Percentiles rank a stretch among this genome's conserved stretches.
Evolutionary conservation across 2,888 invertebrate genomes (phyloP).

Genomic region (Elegia similella): DNA sequence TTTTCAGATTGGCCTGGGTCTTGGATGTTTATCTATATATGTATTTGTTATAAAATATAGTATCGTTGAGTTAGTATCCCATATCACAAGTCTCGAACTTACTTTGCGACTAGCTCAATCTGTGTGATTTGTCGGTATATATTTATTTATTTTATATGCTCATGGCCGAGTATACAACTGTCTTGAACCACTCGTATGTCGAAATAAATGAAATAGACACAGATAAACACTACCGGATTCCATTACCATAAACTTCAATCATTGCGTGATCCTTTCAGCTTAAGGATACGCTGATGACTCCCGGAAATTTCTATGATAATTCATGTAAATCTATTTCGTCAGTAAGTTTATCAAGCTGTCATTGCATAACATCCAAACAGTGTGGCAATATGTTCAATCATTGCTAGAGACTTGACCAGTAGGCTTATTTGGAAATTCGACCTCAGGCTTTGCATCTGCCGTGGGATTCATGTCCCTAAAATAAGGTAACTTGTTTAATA

Average conservation of each 20-base stretch:
- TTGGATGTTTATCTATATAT: no score
- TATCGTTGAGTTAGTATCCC: no score
- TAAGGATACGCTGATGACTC: background rate
- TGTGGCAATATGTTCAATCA: background rate
- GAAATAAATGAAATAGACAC: background rate
- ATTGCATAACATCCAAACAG: background rate
- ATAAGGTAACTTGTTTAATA: background rate
- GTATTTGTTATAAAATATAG: no score
- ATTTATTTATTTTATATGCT: no score
- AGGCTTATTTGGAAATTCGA: constrained; percentile 22
- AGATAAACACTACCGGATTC: background rate
- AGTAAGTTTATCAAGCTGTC: background rate
- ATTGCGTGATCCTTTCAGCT: background rate
- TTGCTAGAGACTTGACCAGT: background rate
- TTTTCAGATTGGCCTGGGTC: no score
- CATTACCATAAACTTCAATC: background rate
- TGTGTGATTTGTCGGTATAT: no score
- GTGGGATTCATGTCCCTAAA: constrained; percentile 16
- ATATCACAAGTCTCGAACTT: no score
- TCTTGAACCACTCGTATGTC: no score
- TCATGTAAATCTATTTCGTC: constrained; percentile 1
- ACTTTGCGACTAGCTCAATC: no score
- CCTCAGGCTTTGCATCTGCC: constrained; percentile 22
- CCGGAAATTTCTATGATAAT: background rate
- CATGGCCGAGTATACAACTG: no score